Conservation (phyloP, 2,113 vertebrate species). For the Siphamia tubifer region DNA sequence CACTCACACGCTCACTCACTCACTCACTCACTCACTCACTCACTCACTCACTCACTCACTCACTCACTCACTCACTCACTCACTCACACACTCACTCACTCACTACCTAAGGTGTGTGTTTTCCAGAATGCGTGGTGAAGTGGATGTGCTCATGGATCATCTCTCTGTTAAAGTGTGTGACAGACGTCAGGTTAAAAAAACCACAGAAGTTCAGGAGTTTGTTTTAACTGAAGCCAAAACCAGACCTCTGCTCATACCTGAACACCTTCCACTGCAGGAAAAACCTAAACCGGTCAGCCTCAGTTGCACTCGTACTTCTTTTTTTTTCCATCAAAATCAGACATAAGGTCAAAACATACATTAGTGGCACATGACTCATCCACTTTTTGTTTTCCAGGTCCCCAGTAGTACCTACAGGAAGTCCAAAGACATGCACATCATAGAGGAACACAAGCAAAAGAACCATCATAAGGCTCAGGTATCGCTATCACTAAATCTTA, state of each 20-base stretch:
- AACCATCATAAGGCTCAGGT: slow-evolving; percentile 85
- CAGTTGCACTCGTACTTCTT: background rate
- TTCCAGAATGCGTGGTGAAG: slow-evolving; percentile 85
- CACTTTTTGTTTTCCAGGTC: slow-evolving; percentile 74
- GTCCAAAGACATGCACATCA: slow-evolving; percentile 80
- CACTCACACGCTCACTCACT: too few relatives aligned
- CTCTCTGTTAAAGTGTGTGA: slow-evolving; percentile 65
- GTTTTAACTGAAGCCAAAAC: slow-evolving; percentile 82
- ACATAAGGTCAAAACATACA: background rate
- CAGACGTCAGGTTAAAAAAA: slow-evolving; percentile 61
- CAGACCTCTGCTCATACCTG: slow-evolving; percentile 74
- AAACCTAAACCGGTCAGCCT: slow-evolving; percentile 82
- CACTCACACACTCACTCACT: too few relatives aligned
- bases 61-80: too few relatives aligned
- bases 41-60: too few relatives aligned
- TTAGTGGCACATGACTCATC: background rate
- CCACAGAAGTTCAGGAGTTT: slow-evolving; percentile 86
- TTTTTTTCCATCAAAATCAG: background rate
- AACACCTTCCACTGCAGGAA: slow-evolving; percentile 74
- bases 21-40: too few relatives aligned
- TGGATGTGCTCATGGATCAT: slow-evolving; percentile 79
- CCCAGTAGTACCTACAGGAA: slow-evolving; percentile 81
- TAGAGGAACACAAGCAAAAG: slow-evolving; percentile 78
- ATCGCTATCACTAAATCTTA: too few relatives aligned
- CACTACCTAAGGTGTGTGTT: background rate